Conservation (phyloP, 2,888 invertebrate species). For the Emmelina monodactyla region DNA sequence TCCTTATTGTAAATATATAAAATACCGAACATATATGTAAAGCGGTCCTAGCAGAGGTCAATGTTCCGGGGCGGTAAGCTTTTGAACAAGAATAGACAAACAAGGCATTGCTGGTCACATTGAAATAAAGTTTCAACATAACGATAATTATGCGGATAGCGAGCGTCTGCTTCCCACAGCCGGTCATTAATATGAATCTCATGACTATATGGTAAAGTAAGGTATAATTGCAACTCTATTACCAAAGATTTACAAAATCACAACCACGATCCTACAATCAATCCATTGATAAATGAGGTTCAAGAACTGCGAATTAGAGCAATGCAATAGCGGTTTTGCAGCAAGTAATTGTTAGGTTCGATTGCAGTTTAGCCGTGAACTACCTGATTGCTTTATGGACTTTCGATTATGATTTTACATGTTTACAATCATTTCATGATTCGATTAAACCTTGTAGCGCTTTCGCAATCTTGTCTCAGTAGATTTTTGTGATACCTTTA, state of each 20-base stretch:
- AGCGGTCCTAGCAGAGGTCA: slow-evolving; percentile 19
- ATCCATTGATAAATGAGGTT: slow-evolving; percentile 37
- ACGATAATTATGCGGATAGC: too few relatives aligned
- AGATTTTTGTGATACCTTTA: too few relatives aligned
- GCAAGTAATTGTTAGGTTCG: slow-evolving; percentile 26
- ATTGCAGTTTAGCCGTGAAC: slow-evolving; percentile 17
- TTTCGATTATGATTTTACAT: not conserved
- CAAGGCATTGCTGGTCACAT: too few relatives aligned
- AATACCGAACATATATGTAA: too few relatives aligned
- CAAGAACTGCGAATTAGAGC: slow-evolving; percentile 22
- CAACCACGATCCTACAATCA: slow-evolving; percentile 30
- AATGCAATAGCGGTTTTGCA: slow-evolving; percentile 30
- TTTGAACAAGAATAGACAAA: slow-evolving; percentile 14
- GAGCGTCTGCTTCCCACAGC: too few relatives aligned
- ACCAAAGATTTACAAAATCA: slow-evolving; percentile 26
- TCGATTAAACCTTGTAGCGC: too few relatives aligned
- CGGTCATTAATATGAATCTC: slow-evolving; percentile 35
- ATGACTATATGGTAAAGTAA: slow-evolving; percentile 24
- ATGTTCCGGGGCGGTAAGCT: slow-evolving; percentile 2
- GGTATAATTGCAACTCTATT: slow-evolving; percentile 23
- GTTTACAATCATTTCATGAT: too few relatives aligned
- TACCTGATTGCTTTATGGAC: slow-evolving; percentile 6
- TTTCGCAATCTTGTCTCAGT: too few relatives aligned
- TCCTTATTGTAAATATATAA: too few relatives aligned
- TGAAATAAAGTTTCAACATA: too few relatives aligned